Conservation (phyloP, 2,888 invertebrate species). For the Chouioia cunea region DNA sequence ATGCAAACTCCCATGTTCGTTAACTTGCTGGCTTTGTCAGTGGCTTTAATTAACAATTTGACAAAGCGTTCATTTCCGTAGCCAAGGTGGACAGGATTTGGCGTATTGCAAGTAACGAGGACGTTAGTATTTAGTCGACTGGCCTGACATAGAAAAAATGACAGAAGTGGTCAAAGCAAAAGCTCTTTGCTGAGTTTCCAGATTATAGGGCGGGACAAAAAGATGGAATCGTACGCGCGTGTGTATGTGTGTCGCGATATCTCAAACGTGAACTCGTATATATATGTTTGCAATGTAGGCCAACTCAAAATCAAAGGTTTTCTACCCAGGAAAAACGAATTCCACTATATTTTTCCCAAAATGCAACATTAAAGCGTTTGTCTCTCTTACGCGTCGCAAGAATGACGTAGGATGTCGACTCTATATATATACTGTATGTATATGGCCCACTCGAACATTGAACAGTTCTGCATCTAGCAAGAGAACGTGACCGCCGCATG, state of each 20-base stretch:
- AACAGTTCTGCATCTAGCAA: not conserved
- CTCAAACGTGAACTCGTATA: constrained; percentile 19
- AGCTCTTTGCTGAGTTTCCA: not conserved
- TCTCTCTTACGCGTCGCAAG: not conserved
- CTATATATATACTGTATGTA: not conserved
- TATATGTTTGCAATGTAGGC: constrained; percentile 18
- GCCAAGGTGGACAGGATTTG: not conserved
- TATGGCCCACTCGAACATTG: not conserved
- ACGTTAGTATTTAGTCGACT: not conserved
- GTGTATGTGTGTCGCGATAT: constrained; percentile 7
- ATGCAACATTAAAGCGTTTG: constrained; percentile 31
- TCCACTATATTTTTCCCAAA: constrained; percentile 40
- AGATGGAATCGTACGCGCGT: constrained; percentile 5
- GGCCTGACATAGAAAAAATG: not conserved
- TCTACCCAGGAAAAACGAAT: constrained; percentile 41
- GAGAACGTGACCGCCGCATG: constrained; percentile 9
- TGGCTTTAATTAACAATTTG: constrained; percentile 46
- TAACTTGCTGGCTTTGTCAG: constrained; percentile 27
- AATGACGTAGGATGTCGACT: not conserved
- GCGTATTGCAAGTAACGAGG: too few relatives aligned
- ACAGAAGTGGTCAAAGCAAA: not conserved
- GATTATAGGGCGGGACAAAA: not conserved
- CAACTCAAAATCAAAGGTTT: constrained; percentile 41
- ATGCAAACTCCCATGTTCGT: not conserved
- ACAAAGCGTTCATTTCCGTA: constrained; percentile 45